These are phyloP conservation scores for Eubasilissa splendida DNA, from an alignment of 2,888 invertebrate genomes.

Conservation along the genomic window DNA sequence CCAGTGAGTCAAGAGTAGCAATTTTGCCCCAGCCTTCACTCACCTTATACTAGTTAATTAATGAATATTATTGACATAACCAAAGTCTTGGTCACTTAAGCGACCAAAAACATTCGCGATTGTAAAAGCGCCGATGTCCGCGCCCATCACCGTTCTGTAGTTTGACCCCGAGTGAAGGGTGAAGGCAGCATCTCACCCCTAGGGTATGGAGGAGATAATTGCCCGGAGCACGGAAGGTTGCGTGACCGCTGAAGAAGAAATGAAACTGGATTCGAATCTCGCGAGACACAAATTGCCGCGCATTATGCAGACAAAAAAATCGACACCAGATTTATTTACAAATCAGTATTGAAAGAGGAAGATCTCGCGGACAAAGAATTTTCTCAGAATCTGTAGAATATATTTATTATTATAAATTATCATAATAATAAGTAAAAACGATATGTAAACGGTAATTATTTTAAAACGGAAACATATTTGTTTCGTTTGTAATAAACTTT, in stretches of 20 bases:
- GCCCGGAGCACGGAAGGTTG: slow-evolving; percentile 33
- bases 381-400: too few species aligned
- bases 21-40: too few species aligned
- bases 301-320: background rate
- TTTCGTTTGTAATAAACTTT: too few species aligned
- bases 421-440: too few species aligned
- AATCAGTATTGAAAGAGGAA: slow-evolving; percentile 1
- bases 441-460: too few species aligned
- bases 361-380: background rate
- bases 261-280: background rate
- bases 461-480: too few species aligned
- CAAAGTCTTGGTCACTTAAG: too few species aligned
- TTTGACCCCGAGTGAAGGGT: slow-evolving; percentile 17
- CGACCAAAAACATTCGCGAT: background rate
- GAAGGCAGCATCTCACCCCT: slow-evolving; percentile 10
- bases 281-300: slow-evolving; percentile 6
- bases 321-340: slow-evolving; percentile 1
- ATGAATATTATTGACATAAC: too few species aligned
- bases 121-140: background rate
- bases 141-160: background rate
- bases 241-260: slow-evolving; percentile 18
- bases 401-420: too few species aligned
- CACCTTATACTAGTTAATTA: too few species aligned
- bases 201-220: slow-evolving; percentile 19
- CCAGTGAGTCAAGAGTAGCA: too few species aligned